phyloP scores from a whole-genome alignment of 2,888 invertebrate genomes.

The Tiphia femorata region DNA sequence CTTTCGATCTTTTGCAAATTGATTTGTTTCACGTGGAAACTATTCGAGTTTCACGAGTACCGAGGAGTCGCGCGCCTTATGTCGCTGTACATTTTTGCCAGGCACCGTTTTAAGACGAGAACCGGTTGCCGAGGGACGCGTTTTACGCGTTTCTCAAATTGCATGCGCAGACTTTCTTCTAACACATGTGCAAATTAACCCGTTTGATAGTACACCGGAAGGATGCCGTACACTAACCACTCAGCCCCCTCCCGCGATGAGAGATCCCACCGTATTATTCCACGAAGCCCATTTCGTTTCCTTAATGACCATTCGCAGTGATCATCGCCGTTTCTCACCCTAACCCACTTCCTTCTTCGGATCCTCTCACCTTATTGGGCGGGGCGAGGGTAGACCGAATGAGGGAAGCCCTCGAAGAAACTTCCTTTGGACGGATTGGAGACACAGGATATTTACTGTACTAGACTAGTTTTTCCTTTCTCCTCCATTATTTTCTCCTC shows the following conservation, averaged over 20 bases:
- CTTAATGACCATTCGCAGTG: slow-evolving; percentile 11
- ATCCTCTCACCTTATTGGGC: slow-evolving; percentile 51
- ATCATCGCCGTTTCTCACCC: not conserved
- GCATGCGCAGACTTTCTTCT: slow-evolving; percentile 47
- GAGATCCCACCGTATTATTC: not conserved
- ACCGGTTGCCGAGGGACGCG: no score
- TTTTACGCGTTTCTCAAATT: slow-evolving; percentile 33
- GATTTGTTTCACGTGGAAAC: no score
- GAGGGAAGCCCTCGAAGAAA: slow-evolving; percentile 37
- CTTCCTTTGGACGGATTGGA: slow-evolving; percentile 41
- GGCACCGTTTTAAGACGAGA: no score
- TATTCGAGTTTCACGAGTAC: no score
- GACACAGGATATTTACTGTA: slow-evolving; percentile 46
- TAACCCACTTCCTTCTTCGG: slow-evolving; percentile 23
- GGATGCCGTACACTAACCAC: no score
- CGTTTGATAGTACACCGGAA: slow-evolving; percentile 43
- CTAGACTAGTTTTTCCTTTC: slow-evolving; percentile 37
- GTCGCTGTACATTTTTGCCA: no score
- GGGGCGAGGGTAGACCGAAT: slow-evolving; percentile 51
- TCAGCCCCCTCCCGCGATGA: no score
- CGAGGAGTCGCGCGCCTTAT: no score
- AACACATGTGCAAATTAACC: slow-evolving; percentile 45
- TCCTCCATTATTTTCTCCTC: slow-evolving; percentile 4
- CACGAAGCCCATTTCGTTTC: slow-evolving; percentile 12
- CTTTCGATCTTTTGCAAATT: no score